Evolutionary conservation across 1,140 invertebrate genomes (phyloP).

Genomic region (Yoshiicerus persimilis): DNA sequence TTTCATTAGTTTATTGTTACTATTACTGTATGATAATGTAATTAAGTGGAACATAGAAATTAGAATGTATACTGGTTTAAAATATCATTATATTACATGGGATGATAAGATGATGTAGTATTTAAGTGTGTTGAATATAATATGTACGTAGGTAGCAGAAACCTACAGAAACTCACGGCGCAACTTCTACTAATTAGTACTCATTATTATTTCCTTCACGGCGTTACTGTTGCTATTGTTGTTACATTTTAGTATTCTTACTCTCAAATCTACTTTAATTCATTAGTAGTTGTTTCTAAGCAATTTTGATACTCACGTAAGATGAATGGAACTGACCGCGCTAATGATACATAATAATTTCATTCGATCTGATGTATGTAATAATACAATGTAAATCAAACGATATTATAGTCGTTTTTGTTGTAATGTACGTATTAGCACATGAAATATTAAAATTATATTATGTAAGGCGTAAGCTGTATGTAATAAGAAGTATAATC

Average conservation of each 20-base stretch:
- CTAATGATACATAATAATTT: neutral
- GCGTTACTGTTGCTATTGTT: neutral
- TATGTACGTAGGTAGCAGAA: neutral
- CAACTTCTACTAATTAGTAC: neutral
- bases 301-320: neutral
- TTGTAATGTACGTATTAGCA: neutral
- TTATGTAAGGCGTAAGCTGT: neutral
- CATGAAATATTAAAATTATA: neutral
- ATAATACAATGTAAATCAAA: neutral
- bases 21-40: neutral
- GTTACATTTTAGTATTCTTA: neutral
- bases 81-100: neutral
- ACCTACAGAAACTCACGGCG: neutral
- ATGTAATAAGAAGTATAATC: neutral
- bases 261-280: neutral
- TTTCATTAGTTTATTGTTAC: neutral
- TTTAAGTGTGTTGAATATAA: neutral
- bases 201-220: neutral
- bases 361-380: neutral
- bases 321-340: neutral
- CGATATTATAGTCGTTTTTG: neutral
- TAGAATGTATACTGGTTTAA: neutral
- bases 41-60: neutral
- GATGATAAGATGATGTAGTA: neutral
- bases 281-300: neutral